Conservation (phyloP, 2,113 vertebrate species). For the Fulica atra region DNA sequence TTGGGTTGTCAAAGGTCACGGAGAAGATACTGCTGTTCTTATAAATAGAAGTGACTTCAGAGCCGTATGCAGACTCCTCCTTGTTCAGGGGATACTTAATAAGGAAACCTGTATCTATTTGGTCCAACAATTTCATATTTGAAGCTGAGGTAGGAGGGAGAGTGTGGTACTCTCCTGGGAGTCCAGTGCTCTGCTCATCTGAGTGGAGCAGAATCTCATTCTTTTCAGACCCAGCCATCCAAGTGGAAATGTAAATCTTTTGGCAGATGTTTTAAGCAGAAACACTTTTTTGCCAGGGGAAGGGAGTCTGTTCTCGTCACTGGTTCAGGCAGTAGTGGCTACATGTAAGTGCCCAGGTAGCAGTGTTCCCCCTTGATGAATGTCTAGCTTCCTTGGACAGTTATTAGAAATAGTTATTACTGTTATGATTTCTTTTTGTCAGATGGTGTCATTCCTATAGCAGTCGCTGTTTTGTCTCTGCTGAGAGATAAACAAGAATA, state of each 20-base stretch:
- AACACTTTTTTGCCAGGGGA: not conserved
- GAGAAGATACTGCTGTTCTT: not conserved
- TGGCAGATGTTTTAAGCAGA: conserved; percentile 2
- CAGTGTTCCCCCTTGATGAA: not conserved
- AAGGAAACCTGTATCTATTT: not conserved
- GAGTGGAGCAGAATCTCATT: not conserved
- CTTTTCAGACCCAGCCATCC: not conserved
- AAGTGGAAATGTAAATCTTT: not conserved
- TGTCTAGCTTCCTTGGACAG: not conserved
- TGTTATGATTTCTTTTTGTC: not conserved
- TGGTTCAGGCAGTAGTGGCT: not conserved
- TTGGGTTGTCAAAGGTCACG: not conserved
- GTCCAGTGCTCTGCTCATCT: not conserved
- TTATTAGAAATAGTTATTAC: not conserved
- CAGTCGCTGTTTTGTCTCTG: not conserved
- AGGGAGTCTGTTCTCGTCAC: not conserved
- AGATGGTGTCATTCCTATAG: not conserved
- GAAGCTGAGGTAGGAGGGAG: not conserved
- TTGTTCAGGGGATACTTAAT: not conserved
- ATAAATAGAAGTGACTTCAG: not conserved
- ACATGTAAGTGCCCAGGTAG: not conserved
- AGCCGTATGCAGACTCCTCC: not conserved
- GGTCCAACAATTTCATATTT: not conserved
- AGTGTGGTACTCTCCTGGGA: not conserved
- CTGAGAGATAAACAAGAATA: not conserved